Base-by-base conservation (phyloP, 2,797 vertebrate genomes). In the Pogonophryne albipinna region DNA sequence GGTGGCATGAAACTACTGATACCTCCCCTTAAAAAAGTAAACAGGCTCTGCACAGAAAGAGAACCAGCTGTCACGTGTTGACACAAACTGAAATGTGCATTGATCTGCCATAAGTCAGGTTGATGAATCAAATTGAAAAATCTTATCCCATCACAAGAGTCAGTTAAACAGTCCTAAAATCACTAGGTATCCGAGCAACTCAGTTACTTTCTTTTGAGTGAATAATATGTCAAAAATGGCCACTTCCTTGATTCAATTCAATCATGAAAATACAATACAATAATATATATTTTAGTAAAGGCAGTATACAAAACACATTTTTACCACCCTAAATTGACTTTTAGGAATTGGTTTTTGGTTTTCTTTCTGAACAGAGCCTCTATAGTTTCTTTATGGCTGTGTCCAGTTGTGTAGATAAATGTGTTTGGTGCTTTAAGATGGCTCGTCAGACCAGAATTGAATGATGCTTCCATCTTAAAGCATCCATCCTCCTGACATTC, bases 1-100 rank as follows among this genome's bases (percentile, higher is more conserved):
- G 96, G 97, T 97, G 97, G 97, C 97, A 97, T 98, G 96, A 96
- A 97, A 97, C 95, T 91, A 91, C 95, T 87, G 96, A 95, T 95
- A 94, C 96, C 96, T 96, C 95, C 93, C 87, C 90, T 91, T 27
- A 31, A 50, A 56, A 63, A 58, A 38, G 38, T 90, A 86, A 49
- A 15, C 6, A 59, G 75, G 65, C 84, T 88, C 80, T 86, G 71
- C 67, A 0, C 76, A 82, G 66, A 79, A 76, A 79, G 17, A 77
- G 13, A 86, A 69, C 14, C 16, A 19, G 31, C 46, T 19, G 8
- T 19, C 17, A 16, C 31, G 17, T 45, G 14, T 27, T 8, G 57
- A 0, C 3, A 59, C n/a, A 53, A 60, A 19, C 49, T 41, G 15
- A 3, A 58, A 23, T 14, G 3, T 14, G n/a, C 4, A 19, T 9